Percentiles rank a stretch among this genome's conserved stretches.
Conservation (phyloP, 2,113 vertebrate genomes). For the Oreochromis niloticus region DNA sequence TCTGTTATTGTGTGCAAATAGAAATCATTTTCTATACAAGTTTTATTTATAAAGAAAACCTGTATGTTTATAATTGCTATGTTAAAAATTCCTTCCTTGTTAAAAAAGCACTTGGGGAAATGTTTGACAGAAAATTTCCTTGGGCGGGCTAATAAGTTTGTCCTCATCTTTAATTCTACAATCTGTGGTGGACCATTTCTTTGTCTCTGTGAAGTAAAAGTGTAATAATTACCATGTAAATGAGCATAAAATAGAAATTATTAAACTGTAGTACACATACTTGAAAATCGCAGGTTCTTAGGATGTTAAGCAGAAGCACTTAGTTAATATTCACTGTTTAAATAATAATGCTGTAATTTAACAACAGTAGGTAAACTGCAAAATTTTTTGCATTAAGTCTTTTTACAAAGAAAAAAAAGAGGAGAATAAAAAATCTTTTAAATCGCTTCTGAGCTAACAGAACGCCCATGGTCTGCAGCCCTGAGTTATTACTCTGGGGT, state of each 20-base stretch:
- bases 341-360: not conserved
- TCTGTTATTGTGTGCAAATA: not conserved
- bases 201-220: not conserved
- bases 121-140: not conserved
- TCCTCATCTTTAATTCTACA: not conserved
- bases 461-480: not conserved
- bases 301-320: not conserved
- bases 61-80: not conserved
- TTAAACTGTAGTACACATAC: not conserved
- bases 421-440: not conserved
- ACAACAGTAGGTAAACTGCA: not conserved
- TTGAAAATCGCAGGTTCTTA: not conserved
- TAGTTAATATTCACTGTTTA: not conserved
- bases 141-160: not conserved
- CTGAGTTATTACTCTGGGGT: not conserved
- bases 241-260: not conserved
- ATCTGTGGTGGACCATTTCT: not conserved
- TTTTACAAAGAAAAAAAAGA: not conserved
- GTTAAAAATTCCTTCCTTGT: not conserved
- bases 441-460: not conserved
- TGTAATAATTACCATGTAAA: not conserved
- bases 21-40: not conserved
- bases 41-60: not conserved
- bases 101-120: not conserved
- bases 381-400: not conserved